Evolutionary conservation across 2,797 vertebrate genomes (phyloP).

Genomic region (Hydrophis major): DNA sequence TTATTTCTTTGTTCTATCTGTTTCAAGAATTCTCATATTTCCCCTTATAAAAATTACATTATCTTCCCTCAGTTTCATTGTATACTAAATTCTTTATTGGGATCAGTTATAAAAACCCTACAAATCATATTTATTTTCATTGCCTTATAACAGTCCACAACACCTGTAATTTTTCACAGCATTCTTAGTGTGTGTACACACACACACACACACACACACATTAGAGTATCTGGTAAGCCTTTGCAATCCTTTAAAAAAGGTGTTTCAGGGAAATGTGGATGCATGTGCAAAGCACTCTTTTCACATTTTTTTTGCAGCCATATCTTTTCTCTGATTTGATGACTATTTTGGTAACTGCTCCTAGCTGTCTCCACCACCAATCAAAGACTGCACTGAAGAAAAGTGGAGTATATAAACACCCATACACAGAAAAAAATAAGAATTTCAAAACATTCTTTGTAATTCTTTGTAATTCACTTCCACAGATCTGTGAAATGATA

Average conservation of each 20-base stretch:
- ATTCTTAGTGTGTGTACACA: background rate
- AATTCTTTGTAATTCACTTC: background rate
- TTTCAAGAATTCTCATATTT: background rate
- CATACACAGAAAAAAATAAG: background rate
- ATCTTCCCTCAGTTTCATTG: background rate
- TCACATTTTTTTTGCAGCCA: background rate
- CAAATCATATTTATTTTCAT: background rate
- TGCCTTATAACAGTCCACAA: background rate
- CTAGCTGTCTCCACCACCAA: background rate
- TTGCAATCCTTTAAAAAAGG: background rate
- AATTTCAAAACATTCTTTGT: background rate
- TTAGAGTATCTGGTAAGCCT: background rate
- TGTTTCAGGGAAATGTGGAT: background rate
- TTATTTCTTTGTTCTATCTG: background rate
- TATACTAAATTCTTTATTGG: background rate
- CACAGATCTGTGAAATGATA: background rate
- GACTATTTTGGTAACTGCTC: background rate
- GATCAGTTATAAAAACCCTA: background rate
- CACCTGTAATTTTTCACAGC: background rate
- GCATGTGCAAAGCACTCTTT: background rate
- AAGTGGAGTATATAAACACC: background rate
- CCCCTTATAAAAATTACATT: background rate
- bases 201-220: too few species aligned
- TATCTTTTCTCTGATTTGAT: background rate
- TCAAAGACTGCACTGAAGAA: background rate